A percentile compares a stretch with the other conserved stretches of the same genome.
phyloP scores from a whole-genome alignment of 2,888 invertebrate genomes.

The Leucophora obtusa region DNA sequence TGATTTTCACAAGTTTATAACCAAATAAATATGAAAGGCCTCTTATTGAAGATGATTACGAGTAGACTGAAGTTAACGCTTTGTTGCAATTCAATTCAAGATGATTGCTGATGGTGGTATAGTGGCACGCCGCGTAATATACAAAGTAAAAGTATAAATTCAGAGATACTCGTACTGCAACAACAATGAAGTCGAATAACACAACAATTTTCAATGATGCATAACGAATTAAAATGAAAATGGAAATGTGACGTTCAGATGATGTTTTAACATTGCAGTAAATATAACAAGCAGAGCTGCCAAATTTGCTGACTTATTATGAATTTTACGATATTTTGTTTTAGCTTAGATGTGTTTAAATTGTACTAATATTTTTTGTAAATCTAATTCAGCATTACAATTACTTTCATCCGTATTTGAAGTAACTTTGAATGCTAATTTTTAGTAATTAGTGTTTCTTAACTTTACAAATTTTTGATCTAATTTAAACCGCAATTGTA shows the following conservation, averaged over 20 bases:
- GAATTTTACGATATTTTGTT: no score
- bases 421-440: no score
- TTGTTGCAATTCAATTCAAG: constrained; percentile 48
- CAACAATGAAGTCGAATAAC: not conserved
- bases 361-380: no score
- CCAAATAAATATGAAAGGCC: no score
- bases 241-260: constrained; percentile 6
- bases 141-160: not conserved
- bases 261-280: not conserved
- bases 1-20: no score
- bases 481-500: no score
- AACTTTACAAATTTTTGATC: no score
- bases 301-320: no score
- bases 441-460: no score
- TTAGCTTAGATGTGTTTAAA: no score
- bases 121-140: constrained; percentile 32
- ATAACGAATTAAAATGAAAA: constrained; percentile 31
- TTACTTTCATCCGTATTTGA: no score
- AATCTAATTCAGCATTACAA: no score
- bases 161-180: not conserved
- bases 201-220: constrained; percentile 21
- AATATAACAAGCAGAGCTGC: not conserved
- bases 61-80: constrained; percentile 40
- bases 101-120: constrained; percentile 39
- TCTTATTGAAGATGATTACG: not conserved